A percentile compares a stretch with the other conserved stretches of the same genome.
phyloP scores from a whole-genome alignment of 1,140 invertebrate genomes.

The Lutraria rhynchaena region DNA sequence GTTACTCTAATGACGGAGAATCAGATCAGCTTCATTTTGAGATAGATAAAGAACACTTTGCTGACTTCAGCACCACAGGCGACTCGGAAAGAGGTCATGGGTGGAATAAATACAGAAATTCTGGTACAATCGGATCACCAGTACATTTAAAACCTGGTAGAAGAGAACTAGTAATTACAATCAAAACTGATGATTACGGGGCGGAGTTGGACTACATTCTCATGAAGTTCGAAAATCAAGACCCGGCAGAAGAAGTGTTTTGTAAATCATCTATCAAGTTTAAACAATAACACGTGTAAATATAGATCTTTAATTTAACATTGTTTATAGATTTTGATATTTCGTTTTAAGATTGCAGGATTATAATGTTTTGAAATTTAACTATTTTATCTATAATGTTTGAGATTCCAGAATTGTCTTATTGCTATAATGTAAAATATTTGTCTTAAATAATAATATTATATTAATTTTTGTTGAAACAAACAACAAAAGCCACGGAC shows the following conservation, averaged over 20 bases:
- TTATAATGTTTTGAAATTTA: too few species aligned
- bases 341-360: too few species aligned
- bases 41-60: not conserved
- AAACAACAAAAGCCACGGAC: too few species aligned
- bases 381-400: too few species aligned
- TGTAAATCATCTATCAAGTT: constrained; percentile 3
- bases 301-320: too few species aligned
- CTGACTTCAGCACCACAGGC: not conserved
- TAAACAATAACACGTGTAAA: too few species aligned
- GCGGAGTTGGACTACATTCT: constrained; percentile 7
- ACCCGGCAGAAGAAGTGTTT: not conserved
- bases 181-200: constrained; percentile 17
- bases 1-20: constrained; percentile 32
- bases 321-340: too few species aligned
- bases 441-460: too few species aligned
- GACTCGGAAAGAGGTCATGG: not conserved
- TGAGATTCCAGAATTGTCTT: too few species aligned
- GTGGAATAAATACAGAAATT: constrained; percentile 29
- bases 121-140: constrained; percentile 13
- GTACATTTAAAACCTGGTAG: not conserved
- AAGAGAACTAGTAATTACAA: not conserved
- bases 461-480: too few species aligned
- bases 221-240: not conserved
- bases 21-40: not conserved
- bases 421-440: too few species aligned